Conservation (phyloP, 2,797 vertebrate genomes). For the Siniperca undulata region DNA sequence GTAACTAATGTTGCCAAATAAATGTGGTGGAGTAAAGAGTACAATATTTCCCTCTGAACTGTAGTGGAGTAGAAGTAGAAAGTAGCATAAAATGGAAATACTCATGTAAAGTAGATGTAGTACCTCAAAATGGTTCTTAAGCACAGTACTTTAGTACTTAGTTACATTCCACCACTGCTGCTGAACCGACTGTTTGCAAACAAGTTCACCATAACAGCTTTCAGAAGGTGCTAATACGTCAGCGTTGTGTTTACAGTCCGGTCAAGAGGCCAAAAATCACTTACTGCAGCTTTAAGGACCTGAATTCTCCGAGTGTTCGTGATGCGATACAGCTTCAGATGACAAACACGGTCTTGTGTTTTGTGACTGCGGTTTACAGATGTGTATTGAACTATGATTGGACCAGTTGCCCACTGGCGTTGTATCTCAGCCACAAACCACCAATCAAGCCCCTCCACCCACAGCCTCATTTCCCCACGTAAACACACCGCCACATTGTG, state of each 20-base stretch:
- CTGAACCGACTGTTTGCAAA: too few relatives aligned
- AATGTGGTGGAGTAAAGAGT: too few relatives aligned
- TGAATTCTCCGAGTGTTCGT: too few relatives aligned
- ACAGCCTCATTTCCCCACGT: conserved; percentile 35
- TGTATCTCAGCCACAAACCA: conserved; percentile 50
- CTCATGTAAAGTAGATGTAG: too few relatives aligned
- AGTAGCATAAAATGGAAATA: too few relatives aligned
- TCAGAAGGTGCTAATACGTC: neutral
- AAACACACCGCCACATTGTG: conserved; percentile 24
- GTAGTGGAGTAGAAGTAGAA: too few relatives aligned
- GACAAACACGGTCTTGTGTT: neutral
- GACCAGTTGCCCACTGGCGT: conserved; percentile 10
- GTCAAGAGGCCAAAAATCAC: neutral
- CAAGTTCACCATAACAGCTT: too few relatives aligned
- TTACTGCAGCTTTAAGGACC: neutral
- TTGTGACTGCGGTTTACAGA: conserved; percentile 7
- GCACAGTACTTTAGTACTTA: too few relatives aligned
- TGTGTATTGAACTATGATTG: conserved; percentile 22
- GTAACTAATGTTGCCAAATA: too few relatives aligned
- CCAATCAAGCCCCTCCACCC: conserved; percentile 68
- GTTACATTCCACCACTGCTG: too few relatives aligned
- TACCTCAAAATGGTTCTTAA: too few relatives aligned
- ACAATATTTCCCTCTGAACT: too few relatives aligned
- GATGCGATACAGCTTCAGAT: neutral
- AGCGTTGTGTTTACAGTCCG: neutral